Conservation (phyloP, 2,797 vertebrate genomes). For the Champsocephalus gunnari region DNA sequence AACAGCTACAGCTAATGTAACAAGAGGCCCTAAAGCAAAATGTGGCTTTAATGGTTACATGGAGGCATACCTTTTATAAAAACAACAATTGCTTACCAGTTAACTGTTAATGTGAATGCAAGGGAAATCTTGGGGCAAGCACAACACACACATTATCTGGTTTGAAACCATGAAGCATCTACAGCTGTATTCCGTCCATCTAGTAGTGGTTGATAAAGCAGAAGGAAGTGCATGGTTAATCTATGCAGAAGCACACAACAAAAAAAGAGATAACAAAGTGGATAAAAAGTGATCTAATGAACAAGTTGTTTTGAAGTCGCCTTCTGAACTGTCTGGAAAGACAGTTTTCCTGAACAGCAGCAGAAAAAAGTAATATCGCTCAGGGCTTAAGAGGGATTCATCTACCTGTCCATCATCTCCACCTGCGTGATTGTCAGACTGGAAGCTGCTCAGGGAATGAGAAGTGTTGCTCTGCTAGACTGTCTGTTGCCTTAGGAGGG, state of each 20-base stretch:
- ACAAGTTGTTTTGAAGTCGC: background rate
- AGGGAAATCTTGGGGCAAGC: background rate
- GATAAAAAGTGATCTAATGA: slow-evolving; percentile 3
- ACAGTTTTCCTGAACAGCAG: slow-evolving; percentile 21
- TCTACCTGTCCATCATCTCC: slow-evolving; percentile 54
- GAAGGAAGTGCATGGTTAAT: background rate
- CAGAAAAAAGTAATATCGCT: slow-evolving; percentile 41
- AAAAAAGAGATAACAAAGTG: background rate
- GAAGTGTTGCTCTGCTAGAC: slow-evolving; percentile 64
- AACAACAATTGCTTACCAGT: background rate
- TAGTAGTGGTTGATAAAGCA: background rate
- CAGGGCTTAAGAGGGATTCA: slow-evolving; percentile 40
- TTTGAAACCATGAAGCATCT: background rate
- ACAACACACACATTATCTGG: background rate
- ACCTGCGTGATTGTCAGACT: slow-evolving; percentile 66
- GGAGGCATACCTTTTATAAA: background rate
- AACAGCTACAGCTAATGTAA: background rate
- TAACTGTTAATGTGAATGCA: background rate
- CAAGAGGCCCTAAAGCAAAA: background rate
- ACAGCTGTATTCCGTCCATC: background rate
- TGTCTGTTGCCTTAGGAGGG: slow-evolving; percentile 63
- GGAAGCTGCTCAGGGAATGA: slow-evolving; percentile 56
- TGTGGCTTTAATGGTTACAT: background rate
- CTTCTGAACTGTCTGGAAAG: slow-evolving; percentile 2
- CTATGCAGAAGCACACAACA: background rate